A percentile compares a stretch with the other conserved stretches of the same genome.
phyloP scores from a whole-genome alignment of 2,113 vertebrate genomes.

The Pelodiscus sinensis region DNA sequence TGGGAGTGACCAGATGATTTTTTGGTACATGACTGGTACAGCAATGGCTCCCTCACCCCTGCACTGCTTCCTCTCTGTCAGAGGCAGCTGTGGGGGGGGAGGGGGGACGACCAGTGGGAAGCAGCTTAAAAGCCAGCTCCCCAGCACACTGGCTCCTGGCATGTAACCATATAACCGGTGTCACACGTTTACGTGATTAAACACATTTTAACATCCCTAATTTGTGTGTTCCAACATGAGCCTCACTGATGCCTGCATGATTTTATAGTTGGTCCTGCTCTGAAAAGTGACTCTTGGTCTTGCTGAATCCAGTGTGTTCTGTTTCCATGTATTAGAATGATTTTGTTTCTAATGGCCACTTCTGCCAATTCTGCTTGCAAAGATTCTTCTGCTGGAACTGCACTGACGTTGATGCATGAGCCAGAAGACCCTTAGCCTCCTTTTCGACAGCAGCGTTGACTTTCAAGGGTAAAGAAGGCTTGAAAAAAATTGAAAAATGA shows the following conservation, averaged over 20 bases:
- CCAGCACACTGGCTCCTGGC: no score
- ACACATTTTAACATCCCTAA: neutral
- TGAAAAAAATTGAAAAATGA: neutral
- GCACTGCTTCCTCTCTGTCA: no score
- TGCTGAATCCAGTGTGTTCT: neutral
- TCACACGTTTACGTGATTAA: no score
- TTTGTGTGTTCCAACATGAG: neutral
- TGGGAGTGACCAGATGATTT: neutral
- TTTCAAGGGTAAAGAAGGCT: neutral
- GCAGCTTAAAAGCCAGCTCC: no score
- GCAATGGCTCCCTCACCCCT: accelerated
- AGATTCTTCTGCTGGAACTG: neutral
- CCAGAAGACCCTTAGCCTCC: neutral
- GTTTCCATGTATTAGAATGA: neutral
- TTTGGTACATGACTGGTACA: neutral
- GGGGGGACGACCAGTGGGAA: no score
- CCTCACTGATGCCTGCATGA: neutral
- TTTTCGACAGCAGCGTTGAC: neutral
- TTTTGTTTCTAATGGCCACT: neutral
- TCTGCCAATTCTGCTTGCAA: neutral
- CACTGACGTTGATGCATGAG: neutral
- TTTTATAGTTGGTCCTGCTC: neutral
- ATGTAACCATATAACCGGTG: no score
- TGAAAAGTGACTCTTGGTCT: neutral
- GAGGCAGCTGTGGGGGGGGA: no score